Evolutionary conservation across 2,797 vertebrate species (phyloP).

Genomic region (Gallinago solitaria): DNA sequence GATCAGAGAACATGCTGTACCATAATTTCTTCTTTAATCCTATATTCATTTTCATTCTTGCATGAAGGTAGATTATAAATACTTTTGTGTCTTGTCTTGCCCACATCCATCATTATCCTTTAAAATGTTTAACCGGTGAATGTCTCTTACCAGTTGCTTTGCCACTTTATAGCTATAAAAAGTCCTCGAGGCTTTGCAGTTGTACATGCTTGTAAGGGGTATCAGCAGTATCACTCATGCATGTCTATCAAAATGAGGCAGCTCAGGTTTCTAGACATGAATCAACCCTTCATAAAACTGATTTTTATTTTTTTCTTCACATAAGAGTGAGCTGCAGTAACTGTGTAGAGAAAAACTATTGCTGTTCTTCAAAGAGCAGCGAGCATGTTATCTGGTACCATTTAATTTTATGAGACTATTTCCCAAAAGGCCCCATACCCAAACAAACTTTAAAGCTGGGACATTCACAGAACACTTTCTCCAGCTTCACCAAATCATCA

Average conservation of each 20-base stretch:
- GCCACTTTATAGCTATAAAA: constrained; percentile 40
- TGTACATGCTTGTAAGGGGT: neutral
- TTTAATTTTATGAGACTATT: neutral
- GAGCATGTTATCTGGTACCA: neutral
- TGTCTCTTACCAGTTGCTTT: constrained; percentile 25
- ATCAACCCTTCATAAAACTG: constrained; percentile 8
- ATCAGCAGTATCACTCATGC: constrained; percentile 22
- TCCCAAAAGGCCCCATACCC: neutral
- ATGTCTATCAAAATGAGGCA: constrained; percentile 27
- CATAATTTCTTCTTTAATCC: neutral
- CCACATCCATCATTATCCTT: neutral
- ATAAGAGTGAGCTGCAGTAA: neutral
- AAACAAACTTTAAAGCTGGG: neutral
- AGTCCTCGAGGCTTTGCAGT: constrained; percentile 45
- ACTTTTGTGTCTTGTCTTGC: neutral
- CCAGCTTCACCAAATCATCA: neutral
- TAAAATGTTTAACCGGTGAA: constrained; percentile 13
- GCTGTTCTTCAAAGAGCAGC: neutral
- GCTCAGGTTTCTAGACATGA: constrained; percentile 16
- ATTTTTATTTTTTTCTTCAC: neutral
- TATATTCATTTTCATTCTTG: constrained; percentile 21
- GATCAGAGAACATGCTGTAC: neutral
- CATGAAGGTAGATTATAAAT: neutral
- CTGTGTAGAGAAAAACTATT: neutral
- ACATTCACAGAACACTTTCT: neutral